A percentile compares a stretch with the other conserved stretches of the same genome.
Conservation (phyloP, 2,888 invertebrate genomes). For the Ethmia dodecea region DNA sequence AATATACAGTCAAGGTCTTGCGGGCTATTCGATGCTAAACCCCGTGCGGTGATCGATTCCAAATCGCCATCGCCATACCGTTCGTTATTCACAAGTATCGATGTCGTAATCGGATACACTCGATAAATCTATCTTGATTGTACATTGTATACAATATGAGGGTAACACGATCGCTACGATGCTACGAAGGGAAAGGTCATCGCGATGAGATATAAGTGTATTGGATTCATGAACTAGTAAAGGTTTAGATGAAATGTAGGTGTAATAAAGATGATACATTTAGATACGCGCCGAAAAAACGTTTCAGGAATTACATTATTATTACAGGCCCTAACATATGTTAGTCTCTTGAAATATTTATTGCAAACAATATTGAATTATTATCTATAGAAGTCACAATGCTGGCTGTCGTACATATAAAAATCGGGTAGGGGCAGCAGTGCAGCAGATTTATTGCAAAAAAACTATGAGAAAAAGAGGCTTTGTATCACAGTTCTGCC, state of each 20-base stretch:
- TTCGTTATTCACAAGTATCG: slow-evolving; percentile 38
- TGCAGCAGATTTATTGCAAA: too few relatives aligned
- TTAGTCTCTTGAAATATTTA: too few relatives aligned
- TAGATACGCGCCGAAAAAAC: too few relatives aligned
- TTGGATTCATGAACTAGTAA: neutral
- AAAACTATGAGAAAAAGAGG: too few relatives aligned
- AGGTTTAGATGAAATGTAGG: neutral
- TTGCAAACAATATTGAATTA: too few relatives aligned
- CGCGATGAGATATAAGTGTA: slow-evolving; percentile 13
- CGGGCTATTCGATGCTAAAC: slow-evolving; percentile 8
- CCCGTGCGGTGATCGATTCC: slow-evolving; percentile 26
- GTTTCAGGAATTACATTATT: too few relatives aligned
- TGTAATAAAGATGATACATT: neutral
- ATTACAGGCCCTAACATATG: too few relatives aligned
- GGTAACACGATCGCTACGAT: slow-evolving; percentile 13
- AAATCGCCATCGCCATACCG: slow-evolving; percentile 25
- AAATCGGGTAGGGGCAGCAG: too few relatives aligned
- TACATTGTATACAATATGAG: slow-evolving; percentile 2
- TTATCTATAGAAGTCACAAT: too few relatives aligned
- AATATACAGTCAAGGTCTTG: slow-evolving; percentile 18
- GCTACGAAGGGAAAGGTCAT: slow-evolving; percentile 20
- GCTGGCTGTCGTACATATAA: too few relatives aligned
- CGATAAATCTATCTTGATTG: slow-evolving; percentile 23
- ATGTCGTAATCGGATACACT: slow-evolving; percentile 31
- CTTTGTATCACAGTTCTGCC: too few relatives aligned